A percentile compares a stretch with the other conserved stretches of the same genome.
phyloP scores from a whole-genome alignment of 2,113 vertebrate species.

The Gavia stellata region DNA sequence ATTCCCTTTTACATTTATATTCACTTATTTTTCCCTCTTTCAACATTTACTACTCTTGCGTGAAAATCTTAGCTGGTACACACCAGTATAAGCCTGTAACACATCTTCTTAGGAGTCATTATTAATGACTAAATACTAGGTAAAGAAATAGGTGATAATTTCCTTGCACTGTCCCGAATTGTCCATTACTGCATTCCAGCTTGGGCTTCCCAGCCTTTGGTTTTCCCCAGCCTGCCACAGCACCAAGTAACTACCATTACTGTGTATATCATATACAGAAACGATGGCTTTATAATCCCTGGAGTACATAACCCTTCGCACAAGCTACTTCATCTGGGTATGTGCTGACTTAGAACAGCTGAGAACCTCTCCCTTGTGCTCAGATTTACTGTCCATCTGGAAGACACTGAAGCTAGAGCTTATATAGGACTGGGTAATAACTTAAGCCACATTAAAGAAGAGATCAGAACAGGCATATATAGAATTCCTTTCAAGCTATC shows the following conservation, averaged over 20 bases:
- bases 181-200: neutral
- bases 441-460: constrained; percentile 52
- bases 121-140: neutral
- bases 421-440: neutral
- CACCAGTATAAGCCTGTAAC: neutral
- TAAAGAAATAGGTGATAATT: neutral
- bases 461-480: neutral
- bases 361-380: neutral
- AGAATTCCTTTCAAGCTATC: constrained; percentile 11
- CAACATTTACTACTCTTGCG: neutral
- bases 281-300: neutral
- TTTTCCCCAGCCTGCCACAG: neutral
- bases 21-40: neutral
- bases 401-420: constrained; percentile 11
- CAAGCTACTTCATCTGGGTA: neutral
- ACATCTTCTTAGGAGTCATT: neutral
- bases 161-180: neutral
- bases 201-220: neutral
- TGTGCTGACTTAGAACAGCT: constrained; percentile 9
- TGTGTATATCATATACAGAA: neutral
- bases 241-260: neutral
- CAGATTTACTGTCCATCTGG: constrained; percentile 51
- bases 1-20: neutral
- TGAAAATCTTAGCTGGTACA: neutral
- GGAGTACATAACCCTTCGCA: neutral